Evolutionary conservation across 1,140 invertebrate genomes (phyloP).

Genomic region (Eurytemora carolleeae): DNA sequence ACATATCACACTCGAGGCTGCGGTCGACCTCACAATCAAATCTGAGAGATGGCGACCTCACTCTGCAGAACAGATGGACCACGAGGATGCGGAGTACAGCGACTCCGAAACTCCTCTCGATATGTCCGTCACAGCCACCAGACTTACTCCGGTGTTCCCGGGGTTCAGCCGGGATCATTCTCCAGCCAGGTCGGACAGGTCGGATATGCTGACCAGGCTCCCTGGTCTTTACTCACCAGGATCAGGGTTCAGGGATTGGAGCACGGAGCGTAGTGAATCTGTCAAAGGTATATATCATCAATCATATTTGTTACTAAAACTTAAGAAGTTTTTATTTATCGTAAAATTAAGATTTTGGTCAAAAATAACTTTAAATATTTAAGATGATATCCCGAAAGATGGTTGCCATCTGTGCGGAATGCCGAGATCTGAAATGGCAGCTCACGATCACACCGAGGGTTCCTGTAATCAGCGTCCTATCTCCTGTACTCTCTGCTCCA

Average conservation of each 20-base stretch:
- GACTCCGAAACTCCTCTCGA: neutral
- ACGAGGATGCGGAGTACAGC: neutral
- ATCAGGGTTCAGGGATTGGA: neutral
- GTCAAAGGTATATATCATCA: neutral
- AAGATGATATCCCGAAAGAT: neutral
- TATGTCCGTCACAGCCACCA: neutral
- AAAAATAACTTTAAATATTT: no score
- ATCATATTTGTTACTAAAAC: no score
- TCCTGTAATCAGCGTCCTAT: constrained; percentile 5
- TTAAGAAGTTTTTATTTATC: no score
- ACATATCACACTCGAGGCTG: neutral
- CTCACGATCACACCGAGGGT: constrained; percentile 8
- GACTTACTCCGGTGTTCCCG: neutral
- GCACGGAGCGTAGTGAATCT: neutral
- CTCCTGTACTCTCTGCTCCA: constrained; percentile 11
- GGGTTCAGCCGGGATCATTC: neutral
- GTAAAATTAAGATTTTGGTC: no score
- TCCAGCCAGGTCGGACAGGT: neutral
- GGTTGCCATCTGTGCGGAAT: neutral
- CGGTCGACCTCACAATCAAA: neutral
- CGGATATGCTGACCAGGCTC: neutral
- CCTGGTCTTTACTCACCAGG: neutral
- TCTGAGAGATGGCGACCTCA: neutral
- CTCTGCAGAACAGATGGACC: neutral
- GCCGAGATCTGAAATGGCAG: neutral